A percentile compares a stretch with the other conserved stretches of the same genome.
Evolutionary conservation across 1,140 invertebrate genomes (phyloP).

Genomic region (Agrypnia vestita): DNA sequence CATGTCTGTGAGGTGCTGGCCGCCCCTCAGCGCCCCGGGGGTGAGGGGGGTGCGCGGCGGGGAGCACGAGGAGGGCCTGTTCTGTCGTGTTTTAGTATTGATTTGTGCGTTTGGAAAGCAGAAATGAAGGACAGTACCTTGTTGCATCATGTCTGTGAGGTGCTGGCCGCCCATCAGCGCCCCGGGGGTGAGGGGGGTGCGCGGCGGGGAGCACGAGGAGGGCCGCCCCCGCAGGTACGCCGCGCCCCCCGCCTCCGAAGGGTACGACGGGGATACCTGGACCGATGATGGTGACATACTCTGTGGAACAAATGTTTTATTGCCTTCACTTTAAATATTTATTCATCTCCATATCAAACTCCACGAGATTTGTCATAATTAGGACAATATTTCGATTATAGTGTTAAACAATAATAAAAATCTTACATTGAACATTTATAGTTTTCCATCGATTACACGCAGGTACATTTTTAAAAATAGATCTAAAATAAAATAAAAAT

Average conservation of each 20-base stretch:
- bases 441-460: no score
- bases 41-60: conserved; percentile 64
- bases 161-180: conserved; percentile 49
- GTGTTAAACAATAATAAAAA: no score
- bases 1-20: conserved; percentile 52
- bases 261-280: conserved; percentile 79
- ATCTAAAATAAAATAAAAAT: no score
- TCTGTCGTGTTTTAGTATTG: no score
- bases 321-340: no score
- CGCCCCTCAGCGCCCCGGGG: conserved; percentile 49
- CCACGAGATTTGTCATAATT: no score
- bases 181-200: conserved; percentile 62
- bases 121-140: background rate
- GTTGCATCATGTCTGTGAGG: conserved; percentile 54
- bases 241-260: conserved; percentile 68
- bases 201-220: conserved; percentile 67
- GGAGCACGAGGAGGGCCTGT: conserved; percentile 68
- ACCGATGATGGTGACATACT: conserved; percentile 76
- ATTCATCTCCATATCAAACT: no score
- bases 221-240: conserved; percentile 65
- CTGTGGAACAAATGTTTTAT: conserved; percentile 63
- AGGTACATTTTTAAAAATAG: no score
- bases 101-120: no score
- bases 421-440: no score
- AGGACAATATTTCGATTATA: no score